These are phyloP conservation scores for Tyria jacobaeae DNA, from an alignment of 2,888 invertebrate species.

Conservation along the genomic window DNA sequence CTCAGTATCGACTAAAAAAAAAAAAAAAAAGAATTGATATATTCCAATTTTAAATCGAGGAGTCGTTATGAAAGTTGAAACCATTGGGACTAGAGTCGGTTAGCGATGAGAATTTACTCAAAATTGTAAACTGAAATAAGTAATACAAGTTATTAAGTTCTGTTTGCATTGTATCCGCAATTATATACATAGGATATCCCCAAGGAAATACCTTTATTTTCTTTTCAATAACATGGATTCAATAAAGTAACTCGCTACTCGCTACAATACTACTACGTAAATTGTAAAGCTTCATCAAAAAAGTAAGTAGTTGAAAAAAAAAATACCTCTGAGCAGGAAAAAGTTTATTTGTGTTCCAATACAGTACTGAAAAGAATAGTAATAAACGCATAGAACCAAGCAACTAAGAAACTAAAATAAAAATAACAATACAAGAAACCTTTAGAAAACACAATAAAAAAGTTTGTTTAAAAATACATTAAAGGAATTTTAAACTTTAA, in stretches of 20 bases:
- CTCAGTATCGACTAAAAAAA: not conserved
- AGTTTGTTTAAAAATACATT: not conserved
- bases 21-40: not conserved
- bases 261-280: too few relatives aligned
- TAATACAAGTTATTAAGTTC: conserved; percentile 34
- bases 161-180: conserved; percentile 54
- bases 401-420: not conserved
- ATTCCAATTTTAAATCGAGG: conserved; percentile 2
- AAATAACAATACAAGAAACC: not conserved
- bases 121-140: conserved; percentile 36
- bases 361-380: not conserved
- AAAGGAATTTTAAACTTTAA: conserved; percentile 13
- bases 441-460: not conserved
- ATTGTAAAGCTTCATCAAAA: not conserved
- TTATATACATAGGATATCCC: conserved; percentile 48
- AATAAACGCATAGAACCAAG: too few relatives aligned
- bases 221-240: conserved; percentile 45
- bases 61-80: not conserved
- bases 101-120: conserved; percentile 12
- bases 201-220: conserved; percentile 59
- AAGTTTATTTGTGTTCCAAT: not conserved
- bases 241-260: conserved; percentile 19
- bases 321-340: not conserved
- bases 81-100: conserved; percentile 9
- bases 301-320: not conserved